Evolutionary conservation across 2,888 invertebrate genomes (phyloP).

Genomic region (Bimastos eiseni): DNA sequence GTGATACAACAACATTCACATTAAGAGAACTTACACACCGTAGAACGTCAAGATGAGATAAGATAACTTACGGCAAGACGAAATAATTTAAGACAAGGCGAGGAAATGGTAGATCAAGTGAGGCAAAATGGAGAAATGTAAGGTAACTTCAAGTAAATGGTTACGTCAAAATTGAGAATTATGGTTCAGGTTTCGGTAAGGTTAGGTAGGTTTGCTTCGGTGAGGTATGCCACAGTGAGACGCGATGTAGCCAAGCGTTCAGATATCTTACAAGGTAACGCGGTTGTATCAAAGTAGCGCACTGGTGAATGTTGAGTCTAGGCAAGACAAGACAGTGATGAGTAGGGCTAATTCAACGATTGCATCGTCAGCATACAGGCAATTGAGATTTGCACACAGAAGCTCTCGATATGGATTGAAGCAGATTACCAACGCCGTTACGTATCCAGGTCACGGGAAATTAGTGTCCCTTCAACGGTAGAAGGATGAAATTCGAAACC

Average conservation of each 20-base stretch:
- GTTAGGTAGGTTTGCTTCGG: background rate
- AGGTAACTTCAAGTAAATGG: background rate
- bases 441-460: background rate
- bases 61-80: too few relatives aligned
- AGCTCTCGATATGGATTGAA: background rate
- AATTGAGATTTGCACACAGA: background rate
- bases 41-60: too few relatives aligned
- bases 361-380: too few relatives aligned
- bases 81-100: too few relatives aligned
- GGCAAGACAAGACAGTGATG: background rate
- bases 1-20: too few relatives aligned
- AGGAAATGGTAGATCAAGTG: too few relatives aligned
- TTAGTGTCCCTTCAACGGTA: background rate
- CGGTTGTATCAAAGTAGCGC: too few relatives aligned
- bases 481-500: background rate
- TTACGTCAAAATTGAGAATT: background rate
- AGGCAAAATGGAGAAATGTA: background rate
- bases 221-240: background rate
- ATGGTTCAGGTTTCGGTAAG: too few relatives aligned
- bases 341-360: too few relatives aligned
- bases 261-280: background rate
- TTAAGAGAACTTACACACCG: too few relatives aligned
- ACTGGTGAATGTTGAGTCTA: background rate
- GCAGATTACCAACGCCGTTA: too few relatives aligned
- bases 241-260: background rate